These are phyloP conservation scores for Pangasianodon gigas DNA, from an alignment of 2,113 vertebrate species.

Conservation along the genomic window DNA sequence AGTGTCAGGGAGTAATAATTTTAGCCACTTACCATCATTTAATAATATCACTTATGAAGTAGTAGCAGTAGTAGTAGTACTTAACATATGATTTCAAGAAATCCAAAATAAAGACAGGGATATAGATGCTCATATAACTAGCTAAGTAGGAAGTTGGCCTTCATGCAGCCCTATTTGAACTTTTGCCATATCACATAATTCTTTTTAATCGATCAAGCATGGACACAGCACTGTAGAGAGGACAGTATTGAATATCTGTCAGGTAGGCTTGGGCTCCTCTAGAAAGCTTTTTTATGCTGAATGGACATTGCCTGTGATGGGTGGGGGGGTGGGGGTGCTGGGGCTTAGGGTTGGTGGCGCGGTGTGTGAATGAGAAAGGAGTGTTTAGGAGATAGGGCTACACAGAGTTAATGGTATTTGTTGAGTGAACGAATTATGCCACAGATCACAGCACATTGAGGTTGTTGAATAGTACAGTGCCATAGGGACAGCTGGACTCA, in stretches of 20 bases:
- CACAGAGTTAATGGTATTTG: constrained; percentile 36
- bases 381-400: constrained; percentile 3
- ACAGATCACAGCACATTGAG: constrained; percentile 41
- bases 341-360: not conserved
- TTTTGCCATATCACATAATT: constrained; percentile 7
- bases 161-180: not conserved
- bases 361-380: not conserved
- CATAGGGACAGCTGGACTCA: constrained; percentile 58
- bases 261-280: not conserved
- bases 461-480: constrained; percentile 48
- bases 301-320: constrained; percentile 4
- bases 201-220: constrained; percentile 31
- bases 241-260: constrained; percentile 43
- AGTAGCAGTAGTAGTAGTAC: not conserved
- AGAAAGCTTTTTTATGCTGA: constrained; percentile 44
- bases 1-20: not conserved
- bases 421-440: constrained; percentile 45
- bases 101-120: not conserved
- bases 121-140: not conserved
- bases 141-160: not conserved
- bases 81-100: not conserved
- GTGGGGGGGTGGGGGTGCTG: not conserved
- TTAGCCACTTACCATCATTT: not conserved
- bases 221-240: constrained; percentile 17
- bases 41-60: not conserved